These are phyloP conservation scores for Suricata suricatta DNA, from an alignment of 2,113 vertebrate genomes.

Conservation along the genomic window DNA sequence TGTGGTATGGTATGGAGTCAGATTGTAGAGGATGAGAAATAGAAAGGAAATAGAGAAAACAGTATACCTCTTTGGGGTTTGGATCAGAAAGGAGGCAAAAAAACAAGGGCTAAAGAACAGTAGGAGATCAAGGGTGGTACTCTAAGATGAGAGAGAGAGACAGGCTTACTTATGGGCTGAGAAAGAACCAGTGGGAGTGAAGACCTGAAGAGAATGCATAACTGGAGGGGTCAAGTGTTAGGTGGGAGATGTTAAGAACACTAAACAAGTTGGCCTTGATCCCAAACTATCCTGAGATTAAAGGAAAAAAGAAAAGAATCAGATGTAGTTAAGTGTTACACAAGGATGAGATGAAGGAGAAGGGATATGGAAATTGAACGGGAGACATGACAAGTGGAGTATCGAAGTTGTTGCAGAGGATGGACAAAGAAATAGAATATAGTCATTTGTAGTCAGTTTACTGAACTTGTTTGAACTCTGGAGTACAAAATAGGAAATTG, in stretches of 20 bases:
- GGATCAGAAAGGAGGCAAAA: background rate
- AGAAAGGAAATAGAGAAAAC: background rate
- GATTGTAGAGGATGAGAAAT: background rate
- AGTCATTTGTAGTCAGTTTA: background rate
- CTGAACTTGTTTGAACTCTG: background rate
- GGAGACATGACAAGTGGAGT: background rate
- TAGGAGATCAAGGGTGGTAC: background rate
- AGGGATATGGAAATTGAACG: background rate
- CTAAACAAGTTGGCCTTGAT: background rate
- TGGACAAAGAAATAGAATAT: background rate
- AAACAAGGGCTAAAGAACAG: background rate
- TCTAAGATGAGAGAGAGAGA: background rate
- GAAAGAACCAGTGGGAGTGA: background rate
- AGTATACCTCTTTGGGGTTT: background rate
- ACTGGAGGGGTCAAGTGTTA: background rate
- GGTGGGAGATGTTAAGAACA: background rate
- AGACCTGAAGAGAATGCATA: background rate
- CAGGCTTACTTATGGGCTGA: background rate
- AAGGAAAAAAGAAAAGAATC: background rate
- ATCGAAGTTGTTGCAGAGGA: background rate
- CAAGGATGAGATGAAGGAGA: background rate
- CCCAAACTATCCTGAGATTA: background rate
- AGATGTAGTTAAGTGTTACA: background rate
- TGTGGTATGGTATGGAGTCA: background rate
- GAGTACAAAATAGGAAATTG: background rate